A percentile compares a stretch with the other conserved stretches of the same genome.
phyloP scores from a whole-genome alignment of 2,797 vertebrate genomes.

The Hylomyscus alleni region DNA sequence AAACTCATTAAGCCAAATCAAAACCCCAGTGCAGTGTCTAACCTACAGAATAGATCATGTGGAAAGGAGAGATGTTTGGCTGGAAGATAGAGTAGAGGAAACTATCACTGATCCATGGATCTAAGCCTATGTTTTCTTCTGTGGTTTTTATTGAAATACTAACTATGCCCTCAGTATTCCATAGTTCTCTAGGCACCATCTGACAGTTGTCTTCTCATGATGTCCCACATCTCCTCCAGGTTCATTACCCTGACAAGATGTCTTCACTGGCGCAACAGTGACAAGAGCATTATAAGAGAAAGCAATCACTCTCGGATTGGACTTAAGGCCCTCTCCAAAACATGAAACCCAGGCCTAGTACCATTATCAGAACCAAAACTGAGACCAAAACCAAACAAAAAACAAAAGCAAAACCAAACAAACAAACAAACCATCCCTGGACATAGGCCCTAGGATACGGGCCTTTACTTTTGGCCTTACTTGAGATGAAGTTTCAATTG shows the following conservation, averaged over 20 bases:
- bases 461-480: not conserved
- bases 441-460: not conserved
- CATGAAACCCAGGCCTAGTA: too few relatives aligned
- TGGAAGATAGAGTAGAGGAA: not conserved
- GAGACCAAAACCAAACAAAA: not conserved
- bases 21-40: not conserved
- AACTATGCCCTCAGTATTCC: not conserved
- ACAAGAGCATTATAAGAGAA: not conserved
- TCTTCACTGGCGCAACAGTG: not conserved
- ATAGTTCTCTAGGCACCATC: not conserved
- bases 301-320: not conserved
- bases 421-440: not conserved
- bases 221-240: too few relatives aligned
- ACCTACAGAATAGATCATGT: not conserved
- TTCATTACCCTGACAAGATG: not conserved
- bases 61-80: not conserved
- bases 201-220: not conserved
- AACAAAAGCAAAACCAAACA: not conserved
- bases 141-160: not conserved
- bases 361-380: not conserved
- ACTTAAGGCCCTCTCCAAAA: not conserved
- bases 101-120: not conserved
- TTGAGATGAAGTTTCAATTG: not conserved
- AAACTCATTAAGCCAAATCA: not conserved
- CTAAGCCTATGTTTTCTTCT: not conserved